Conservation (phyloP, 1,140 invertebrate genomes). For the Protaetia brevitarsis region DNA sequence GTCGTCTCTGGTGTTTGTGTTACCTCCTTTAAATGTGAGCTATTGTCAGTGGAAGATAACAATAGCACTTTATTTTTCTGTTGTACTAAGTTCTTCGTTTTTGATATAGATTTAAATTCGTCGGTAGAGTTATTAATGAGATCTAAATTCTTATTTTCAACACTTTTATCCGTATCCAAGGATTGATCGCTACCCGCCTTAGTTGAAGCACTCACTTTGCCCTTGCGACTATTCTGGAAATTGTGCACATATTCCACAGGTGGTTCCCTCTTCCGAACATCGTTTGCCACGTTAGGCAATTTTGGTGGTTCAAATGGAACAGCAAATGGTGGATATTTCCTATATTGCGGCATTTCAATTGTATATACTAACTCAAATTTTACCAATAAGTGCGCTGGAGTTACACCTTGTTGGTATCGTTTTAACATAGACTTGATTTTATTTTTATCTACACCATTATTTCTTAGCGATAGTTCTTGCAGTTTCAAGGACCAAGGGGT, state of each 20-base stretch:
- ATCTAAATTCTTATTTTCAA: background rate
- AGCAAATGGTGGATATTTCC: conserved; percentile 30
- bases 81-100: no score
- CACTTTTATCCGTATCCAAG: background rate
- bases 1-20: no score
- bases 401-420: conserved; percentile 41
- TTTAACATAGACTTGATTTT: conserved; percentile 67
- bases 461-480: conserved; percentile 56
- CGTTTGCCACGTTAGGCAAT: background rate
- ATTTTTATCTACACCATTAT: conserved; percentile 62
- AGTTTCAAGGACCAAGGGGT: conserved; percentile 71
- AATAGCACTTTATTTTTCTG: no score
- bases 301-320: background rate
- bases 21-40: no score
- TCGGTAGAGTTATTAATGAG: background rate
- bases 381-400: conserved; percentile 38
- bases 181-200: background rate
- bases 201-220: background rate
- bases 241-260: background rate
- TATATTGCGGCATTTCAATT: conserved; percentile 32
- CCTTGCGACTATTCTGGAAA: background rate
- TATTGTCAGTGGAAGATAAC: no score
- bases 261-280: background rate
- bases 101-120: background rate
- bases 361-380: conserved; percentile 32